Conservation (phyloP, 1,140 invertebrate species). For the Drosophila repleta region DNA sequence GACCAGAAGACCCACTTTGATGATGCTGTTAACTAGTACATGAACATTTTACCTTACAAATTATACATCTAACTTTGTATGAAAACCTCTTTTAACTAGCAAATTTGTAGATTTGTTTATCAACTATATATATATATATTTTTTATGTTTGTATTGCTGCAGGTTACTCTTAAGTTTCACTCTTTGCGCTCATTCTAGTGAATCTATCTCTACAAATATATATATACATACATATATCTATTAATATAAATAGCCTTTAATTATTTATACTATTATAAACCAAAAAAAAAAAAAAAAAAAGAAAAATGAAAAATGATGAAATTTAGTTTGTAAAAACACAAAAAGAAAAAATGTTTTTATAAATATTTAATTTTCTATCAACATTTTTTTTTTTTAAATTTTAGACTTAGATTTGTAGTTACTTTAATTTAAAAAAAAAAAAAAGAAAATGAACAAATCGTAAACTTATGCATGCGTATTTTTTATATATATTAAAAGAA, state of each 20-base stretch:
- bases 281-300: too few species aligned
- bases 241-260: constrained; percentile 47
- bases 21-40: constrained; percentile 21
- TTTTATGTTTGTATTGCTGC: constrained; percentile 44
- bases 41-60: constrained; percentile 26
- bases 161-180: constrained; percentile 49
- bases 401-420: constrained; percentile 43
- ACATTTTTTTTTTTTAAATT: constrained; percentile 40
- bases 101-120: constrained; percentile 50
- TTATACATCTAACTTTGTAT: constrained; percentile 49
- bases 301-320: constrained; percentile 50
- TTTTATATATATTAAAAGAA: constrained; percentile 17
- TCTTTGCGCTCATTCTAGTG: constrained; percentile 42
- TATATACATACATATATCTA: constrained; percentile 14
- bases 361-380: constrained; percentile 47
- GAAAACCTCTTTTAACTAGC: constrained; percentile 37
- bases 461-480: constrained; percentile 69
- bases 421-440: constrained; percentile 13
- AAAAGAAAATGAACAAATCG: constrained; percentile 11
- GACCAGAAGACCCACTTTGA: constrained; percentile 1
- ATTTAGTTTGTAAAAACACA: constrained; percentile 69
- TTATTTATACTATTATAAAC: constrained; percentile 48
- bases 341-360: constrained; percentile 45
- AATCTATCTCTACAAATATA: constrained; percentile 31
- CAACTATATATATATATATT: background rate